These are phyloP conservation scores for Aphrophora alni DNA, from an alignment of 2,888 invertebrate species.

Conservation along the genomic window DNA sequence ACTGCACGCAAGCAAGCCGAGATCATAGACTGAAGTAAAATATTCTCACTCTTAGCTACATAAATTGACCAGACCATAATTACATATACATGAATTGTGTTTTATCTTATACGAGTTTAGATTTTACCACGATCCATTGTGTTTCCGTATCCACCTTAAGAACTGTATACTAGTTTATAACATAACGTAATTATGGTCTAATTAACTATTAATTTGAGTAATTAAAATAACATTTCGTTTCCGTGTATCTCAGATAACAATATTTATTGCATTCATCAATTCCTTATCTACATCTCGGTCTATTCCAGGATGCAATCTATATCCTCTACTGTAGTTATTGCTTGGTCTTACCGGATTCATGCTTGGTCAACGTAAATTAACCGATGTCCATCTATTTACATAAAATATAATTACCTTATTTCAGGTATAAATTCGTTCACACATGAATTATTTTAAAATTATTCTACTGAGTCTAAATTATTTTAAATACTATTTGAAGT, in stretches of 20 bases:
- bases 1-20: background rate
- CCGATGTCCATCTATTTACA: background rate
- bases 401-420: background rate
- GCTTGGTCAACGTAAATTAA: background rate
- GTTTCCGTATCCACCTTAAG: background rate
- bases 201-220: slow-evolving; percentile 2
- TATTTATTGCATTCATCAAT: background rate
- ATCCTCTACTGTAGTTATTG: background rate
- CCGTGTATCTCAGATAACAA: background rate
- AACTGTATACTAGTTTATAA: background rate
- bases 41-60: background rate
- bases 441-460: background rate
- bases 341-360: background rate
- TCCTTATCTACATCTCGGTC: background rate
- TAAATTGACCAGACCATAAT: background rate
- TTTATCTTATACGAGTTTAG: slow-evolving; percentile 2
- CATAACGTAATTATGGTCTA: background rate
- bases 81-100: slow-evolving; percentile 9
- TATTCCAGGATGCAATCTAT: background rate
- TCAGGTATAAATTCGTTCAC: background rate
- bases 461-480: no score
- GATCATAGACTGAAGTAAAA: background rate
- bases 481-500: no score
- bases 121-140: slow-evolving; percentile 9
- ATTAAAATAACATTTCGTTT: slow-evolving; percentile 6